Evolutionary conservation across 2,888 invertebrate species (phyloP), one percentile per base, ranked within the genome.

Genomic region (Creontiades dilutus): DNA sequence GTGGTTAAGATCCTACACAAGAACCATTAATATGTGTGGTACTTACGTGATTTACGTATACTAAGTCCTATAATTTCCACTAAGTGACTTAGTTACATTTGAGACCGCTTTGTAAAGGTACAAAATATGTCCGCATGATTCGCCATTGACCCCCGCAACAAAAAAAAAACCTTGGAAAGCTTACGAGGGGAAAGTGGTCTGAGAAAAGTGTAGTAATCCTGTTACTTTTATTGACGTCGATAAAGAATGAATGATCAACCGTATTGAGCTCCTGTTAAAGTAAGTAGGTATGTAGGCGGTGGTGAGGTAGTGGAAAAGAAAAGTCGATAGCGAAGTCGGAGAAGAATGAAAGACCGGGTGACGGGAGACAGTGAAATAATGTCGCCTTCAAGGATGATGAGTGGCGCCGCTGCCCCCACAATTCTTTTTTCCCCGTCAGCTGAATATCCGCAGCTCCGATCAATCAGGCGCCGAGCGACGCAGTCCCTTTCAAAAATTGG

Each of bases 321-420:
- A n/a, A 37, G 37, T 37, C 37, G 37, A 37, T 37, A 37, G 37
- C 37, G 37, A 4, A 37, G 37, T 37, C 7, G 37, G 37, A 37
- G 37, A 37, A 37, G 37, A 37, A 37, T 37, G 37, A 37, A 4
- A 37, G 37, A 37, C 37, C 37, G 37, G 37, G 37, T 37, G 37
- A 37, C 37, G 37, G 37, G 37, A 37, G 52, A 52, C 68, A 68
- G 68, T 68, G 68, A 68, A 68, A 68, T 68, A 68, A 68, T 27
- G 68, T 68, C 68, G 68, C 68, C 68, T 23, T 27, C 23, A 68
- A 19, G 68, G 68, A 68, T 68, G 68, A 68, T 68, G 68, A 23
- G 68, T 68, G 68, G 68, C 68, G 68, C 68, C 68, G 12, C n/a
- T 19, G 61, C 61, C n/a, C 68, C 23, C 68, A 68, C 68, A 23